These are phyloP conservation scores for Drepana falcataria DNA, from an alignment of 2,888 invertebrate genomes.

Conservation along the genomic window DNA sequence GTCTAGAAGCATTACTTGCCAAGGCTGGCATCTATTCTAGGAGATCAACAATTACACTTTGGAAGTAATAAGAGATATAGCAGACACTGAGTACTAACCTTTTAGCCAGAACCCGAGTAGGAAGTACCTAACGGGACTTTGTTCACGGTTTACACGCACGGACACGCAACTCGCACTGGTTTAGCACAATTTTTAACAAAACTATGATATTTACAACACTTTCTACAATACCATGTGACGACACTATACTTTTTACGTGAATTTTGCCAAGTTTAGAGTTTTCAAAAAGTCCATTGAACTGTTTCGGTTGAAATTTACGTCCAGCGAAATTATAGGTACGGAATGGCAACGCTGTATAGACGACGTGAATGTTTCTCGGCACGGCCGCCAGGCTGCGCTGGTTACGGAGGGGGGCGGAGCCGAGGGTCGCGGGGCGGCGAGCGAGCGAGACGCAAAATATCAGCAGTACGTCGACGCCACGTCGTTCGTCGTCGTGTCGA, in stretches of 20 bases:
- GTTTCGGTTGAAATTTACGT: slow-evolving; percentile 78
- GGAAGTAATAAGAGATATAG: too few relatives aligned
- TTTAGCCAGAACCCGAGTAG: slow-evolving; percentile 55
- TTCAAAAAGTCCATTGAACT: slow-evolving; percentile 78
- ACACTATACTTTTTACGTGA: slow-evolving; percentile 61
- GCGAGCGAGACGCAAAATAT: slow-evolving; percentile 49
- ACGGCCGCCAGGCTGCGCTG: slow-evolving; percentile 68
- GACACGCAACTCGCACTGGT: slow-evolving; percentile 66
- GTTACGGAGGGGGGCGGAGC: slow-evolving; percentile 63
- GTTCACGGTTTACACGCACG: slow-evolving; percentile 67
- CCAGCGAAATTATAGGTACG: slow-evolving; percentile 79
- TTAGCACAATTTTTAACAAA: slow-evolving; percentile 61
- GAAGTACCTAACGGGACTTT: slow-evolving; percentile 62
- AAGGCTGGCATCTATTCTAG: too few relatives aligned
- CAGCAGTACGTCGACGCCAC: slow-evolving; percentile 33
- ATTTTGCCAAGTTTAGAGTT: slow-evolving; percentile 65
- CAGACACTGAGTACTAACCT: slow-evolving; percentile 45
- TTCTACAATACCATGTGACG: slow-evolving; percentile 52
- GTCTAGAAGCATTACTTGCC: too few relatives aligned
- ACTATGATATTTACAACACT: slow-evolving; percentile 61
- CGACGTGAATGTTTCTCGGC: slow-evolving; percentile 59
- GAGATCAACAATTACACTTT: too few relatives aligned
- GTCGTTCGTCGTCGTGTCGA: slow-evolving; percentile 17
- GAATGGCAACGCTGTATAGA: slow-evolving; percentile 77
- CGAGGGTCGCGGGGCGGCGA: slow-evolving; percentile 55